These are phyloP conservation scores for Marasmarcha lunaedactyla DNA, from an alignment of 2,888 invertebrate genomes.

Conservation along the genomic window DNA sequence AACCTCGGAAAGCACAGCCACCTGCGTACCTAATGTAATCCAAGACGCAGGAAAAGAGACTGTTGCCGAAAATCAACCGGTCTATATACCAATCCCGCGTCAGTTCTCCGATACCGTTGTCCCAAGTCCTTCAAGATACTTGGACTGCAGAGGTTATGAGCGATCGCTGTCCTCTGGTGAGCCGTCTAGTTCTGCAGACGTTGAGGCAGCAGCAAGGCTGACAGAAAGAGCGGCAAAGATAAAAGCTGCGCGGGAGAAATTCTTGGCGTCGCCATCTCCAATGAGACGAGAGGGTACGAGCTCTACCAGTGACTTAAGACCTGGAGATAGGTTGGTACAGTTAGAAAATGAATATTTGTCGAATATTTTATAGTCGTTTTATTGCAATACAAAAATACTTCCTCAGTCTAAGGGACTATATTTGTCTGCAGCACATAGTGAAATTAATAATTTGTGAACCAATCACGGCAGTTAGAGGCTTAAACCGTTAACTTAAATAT, in stretches of 20 bases:
- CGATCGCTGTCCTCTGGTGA: conserved; percentile 45
- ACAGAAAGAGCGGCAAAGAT: conserved; percentile 70
- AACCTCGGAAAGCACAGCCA: conserved; percentile 42
- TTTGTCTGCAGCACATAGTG: no score
- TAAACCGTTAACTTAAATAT: background rate
- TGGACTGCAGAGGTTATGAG: conserved; percentile 34
- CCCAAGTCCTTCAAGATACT: conserved; percentile 37
- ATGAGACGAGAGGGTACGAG: conserved; percentile 57
- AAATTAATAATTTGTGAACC: background rate
- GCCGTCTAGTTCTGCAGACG: conserved; percentile 23
- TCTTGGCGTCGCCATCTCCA: conserved; percentile 65
- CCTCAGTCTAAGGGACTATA: no score
- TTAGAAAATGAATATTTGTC: background rate
- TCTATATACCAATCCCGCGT: conserved; percentile 26
- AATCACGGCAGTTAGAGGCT: background rate
- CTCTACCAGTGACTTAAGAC: conserved; percentile 52
- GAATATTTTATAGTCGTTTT: background rate
- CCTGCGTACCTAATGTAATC: conserved; percentile 36
- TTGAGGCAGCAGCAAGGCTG: conserved; percentile 38
- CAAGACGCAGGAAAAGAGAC: no score
- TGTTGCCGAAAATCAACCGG: background rate
- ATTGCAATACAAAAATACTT: background rate
- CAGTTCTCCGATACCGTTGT: conserved; percentile 42
- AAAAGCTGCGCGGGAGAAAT: conserved; percentile 79
- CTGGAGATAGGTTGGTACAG: conserved; percentile 42